phyloP scores from a whole-genome alignment of 1,140 invertebrate genomes.

The Thaumatotibia leucotreta region DNA sequence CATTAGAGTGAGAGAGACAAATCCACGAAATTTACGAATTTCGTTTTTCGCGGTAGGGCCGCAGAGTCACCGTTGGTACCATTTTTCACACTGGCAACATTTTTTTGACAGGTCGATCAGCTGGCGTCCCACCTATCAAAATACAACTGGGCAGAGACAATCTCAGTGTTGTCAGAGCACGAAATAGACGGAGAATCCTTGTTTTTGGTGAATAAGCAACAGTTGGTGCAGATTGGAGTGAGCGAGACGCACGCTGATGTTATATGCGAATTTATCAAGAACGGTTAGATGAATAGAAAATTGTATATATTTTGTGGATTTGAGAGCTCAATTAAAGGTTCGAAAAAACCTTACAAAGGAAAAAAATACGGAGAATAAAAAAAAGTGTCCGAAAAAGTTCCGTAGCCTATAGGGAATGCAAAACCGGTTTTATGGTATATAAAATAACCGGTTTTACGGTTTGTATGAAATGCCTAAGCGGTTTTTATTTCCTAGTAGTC shows the following conservation, averaged over 20 bases:
- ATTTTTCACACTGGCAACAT: not conserved
- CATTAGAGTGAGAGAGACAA: no score
- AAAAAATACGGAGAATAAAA: no score
- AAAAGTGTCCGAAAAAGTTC: no score
- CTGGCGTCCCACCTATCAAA: constrained; percentile 41
- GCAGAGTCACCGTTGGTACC: not conserved
- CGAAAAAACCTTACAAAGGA: no score
- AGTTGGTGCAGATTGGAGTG: constrained; percentile 52
- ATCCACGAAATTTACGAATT: no score
- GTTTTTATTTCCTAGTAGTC: no score
- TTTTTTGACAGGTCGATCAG: constrained; percentile 41
- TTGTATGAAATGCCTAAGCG: no score
- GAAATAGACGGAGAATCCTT: constrained; percentile 65
- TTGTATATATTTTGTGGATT: not conserved
- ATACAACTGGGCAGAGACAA: constrained; percentile 48
- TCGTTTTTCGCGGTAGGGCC: no score
- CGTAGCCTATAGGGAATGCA: no score
- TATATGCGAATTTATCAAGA: constrained; percentile 55
- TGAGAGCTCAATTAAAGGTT: no score
- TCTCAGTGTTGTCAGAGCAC: constrained; percentile 49
- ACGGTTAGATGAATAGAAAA: not conserved
- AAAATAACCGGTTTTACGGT: no score
- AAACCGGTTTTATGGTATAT: no score
- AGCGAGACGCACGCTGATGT: constrained; percentile 50
- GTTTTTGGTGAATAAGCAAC: constrained; percentile 49